Percentiles rank a stretch among this genome's conserved stretches.
Evolutionary conservation across 2,888 invertebrate species (phyloP).

Genomic region (Caenorhabditis doughertyi): DNA sequence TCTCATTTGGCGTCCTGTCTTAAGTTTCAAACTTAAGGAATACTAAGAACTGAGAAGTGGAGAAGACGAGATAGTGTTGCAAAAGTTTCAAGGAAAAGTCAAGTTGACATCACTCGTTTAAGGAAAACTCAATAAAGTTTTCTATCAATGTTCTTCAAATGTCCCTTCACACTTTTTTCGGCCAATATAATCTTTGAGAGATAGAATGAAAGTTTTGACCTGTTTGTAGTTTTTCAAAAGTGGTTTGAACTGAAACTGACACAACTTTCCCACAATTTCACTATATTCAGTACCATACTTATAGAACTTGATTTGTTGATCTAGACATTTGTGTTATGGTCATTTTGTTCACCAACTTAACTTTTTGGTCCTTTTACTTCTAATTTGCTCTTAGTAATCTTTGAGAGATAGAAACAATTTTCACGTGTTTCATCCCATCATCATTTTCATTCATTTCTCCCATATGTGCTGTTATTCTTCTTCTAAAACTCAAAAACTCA

Average conservation of each 20-base stretch:
- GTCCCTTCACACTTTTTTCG: constrained; percentile 22
- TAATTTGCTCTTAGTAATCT: constrained; percentile 33
- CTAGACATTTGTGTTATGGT: constrained; percentile 9
- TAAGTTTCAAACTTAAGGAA: constrained; percentile 18
- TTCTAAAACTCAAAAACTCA: constrained; percentile 3
- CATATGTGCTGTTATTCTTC: constrained; percentile 9
- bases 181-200: constrained; percentile 44
- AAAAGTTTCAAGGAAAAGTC: constrained; percentile 31
- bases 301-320: not conserved
- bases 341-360: not conserved
- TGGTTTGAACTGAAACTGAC: not conserved
- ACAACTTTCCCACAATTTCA: too few relatives aligned
- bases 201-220: constrained; percentile 10
- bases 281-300: too few relatives aligned
- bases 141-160: constrained; percentile 32
- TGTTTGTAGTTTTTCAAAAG: constrained; percentile 15
- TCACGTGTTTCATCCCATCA: constrained; percentile 29
- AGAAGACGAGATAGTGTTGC: constrained; percentile 16
- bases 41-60: not conserved
- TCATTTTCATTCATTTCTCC: not conserved
- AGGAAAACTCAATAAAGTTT: constrained; percentile 44
- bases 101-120: constrained; percentile 47
- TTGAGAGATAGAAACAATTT: constrained; percentile 42
- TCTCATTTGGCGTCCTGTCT: constrained; percentile 31
- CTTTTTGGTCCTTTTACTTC: constrained; percentile 4